phyloP scores from a whole-genome alignment of 2,888 invertebrate species.

The Hipparchia semele region DNA sequence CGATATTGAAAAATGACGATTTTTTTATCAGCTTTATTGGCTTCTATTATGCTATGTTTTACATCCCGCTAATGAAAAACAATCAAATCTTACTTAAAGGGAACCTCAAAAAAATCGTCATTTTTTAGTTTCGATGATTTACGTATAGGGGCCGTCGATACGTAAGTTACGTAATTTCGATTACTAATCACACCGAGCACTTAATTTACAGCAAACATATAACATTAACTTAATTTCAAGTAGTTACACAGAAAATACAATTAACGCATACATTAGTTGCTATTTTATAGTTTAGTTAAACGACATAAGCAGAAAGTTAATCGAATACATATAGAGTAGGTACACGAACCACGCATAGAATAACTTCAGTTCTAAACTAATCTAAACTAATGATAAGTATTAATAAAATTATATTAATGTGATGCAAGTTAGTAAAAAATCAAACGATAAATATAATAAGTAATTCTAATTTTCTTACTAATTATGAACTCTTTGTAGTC shows the following conservation, averaged over 20 bases:
- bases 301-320: constrained; percentile 27
- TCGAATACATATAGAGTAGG: constrained; percentile 7
- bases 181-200: constrained; percentile 9
- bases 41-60: no score
- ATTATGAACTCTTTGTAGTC: not conserved
- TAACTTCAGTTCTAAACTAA: not conserved
- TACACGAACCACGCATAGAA: constrained; percentile 15
- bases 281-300: constrained; percentile 23
- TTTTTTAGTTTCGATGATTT: no score
- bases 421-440: constrained; percentile 11
- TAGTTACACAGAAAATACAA: constrained; percentile 18
- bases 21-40: no score
- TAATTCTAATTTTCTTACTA: not conserved
- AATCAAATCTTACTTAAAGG: no score
- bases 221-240: constrained; percentile 15
- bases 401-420: not conserved
- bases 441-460: not conserved
- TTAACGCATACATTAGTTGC: constrained; percentile 23
- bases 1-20: no score
- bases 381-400: not conserved
- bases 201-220: constrained; percentile 20
- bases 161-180: not conserved
- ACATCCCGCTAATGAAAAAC: no score
- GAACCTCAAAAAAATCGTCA: no score
- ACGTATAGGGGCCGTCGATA: no score